Percentiles rank a stretch among this genome's conserved stretches.
Conservation (phyloP, 2,888 invertebrate species). For the Linhomoeus sp. region DNA sequence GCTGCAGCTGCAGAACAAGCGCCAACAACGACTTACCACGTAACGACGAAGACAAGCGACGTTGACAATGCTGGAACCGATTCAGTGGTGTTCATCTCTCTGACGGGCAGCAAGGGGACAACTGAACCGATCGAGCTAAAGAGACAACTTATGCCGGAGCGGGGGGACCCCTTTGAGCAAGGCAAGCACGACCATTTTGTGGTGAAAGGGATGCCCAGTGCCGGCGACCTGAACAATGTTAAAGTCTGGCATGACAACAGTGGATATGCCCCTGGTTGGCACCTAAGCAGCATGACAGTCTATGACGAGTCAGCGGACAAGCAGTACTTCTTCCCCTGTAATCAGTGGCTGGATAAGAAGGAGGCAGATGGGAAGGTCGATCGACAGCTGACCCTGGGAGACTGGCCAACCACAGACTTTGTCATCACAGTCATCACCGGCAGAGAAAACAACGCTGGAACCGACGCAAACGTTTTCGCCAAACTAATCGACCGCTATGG, state of each 20-base stretch:
- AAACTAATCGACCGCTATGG: slow-evolving; percentile 23
- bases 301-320: too few species aligned
- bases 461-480: slow-evolving; percentile 29
- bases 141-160: too few species aligned
- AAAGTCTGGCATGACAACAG: slow-evolving; percentile 30
- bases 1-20: too few species aligned
- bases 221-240: background rate
- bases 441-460: slow-evolving; percentile 19
- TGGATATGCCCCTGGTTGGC: slow-evolving; percentile 10
- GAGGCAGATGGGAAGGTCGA: slow-evolving; percentile 28
- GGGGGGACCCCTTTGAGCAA: slow-evolving; percentile 4
- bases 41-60: slow-evolving; percentile 6
- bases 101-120: slow-evolving; percentile 20
- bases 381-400: slow-evolving; percentile 11
- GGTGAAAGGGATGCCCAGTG: background rate
- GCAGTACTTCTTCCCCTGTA: slow-evolving; percentile 5
- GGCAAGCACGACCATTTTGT: background rate
- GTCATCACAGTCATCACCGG: background rate
- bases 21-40: background rate
- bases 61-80: slow-evolving; percentile 29
- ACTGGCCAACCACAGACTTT: background rate
- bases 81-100: slow-evolving; percentile 28
- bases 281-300: background rate
- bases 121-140: background rate
- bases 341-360: slow-evolving; percentile 28